Conservation (phyloP, 2,113 vertebrate genomes). For the Eptesicus fuscus region DNA sequence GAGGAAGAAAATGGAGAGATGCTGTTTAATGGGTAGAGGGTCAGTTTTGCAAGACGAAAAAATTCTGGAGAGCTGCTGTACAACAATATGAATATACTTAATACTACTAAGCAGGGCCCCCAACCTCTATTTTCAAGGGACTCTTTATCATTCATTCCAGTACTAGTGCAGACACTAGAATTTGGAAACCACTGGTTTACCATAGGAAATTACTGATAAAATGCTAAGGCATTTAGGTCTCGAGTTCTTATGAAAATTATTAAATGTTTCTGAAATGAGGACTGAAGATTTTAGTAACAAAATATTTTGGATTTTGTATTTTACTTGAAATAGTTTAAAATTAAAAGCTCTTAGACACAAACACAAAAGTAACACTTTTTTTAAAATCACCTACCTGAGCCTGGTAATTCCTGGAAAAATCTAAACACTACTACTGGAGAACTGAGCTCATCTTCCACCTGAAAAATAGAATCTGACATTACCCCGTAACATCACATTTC, state of each 20-base stretch:
- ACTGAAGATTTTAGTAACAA: background rate
- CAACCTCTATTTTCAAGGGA: background rate
- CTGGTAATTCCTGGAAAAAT: constrained; percentile 84
- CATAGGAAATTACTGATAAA: background rate
- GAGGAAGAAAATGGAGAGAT: no score
- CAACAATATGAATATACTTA: no score
- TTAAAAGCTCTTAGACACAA: background rate
- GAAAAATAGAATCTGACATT: constrained; percentile 49
- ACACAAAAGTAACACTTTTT: background rate
- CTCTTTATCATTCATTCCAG: background rate
- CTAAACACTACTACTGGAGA: constrained; percentile 96
- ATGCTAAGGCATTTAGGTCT: background rate
- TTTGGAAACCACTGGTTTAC: background rate
- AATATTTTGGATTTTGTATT: background rate
- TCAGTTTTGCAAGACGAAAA: no score
- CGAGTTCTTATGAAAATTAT: background rate
- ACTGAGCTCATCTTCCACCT: constrained; percentile 95
- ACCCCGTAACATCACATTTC: background rate
- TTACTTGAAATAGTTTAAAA: constrained; percentile 7
- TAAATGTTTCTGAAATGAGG: constrained; percentile 1
- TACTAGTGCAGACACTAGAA: background rate
- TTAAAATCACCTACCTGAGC: constrained; percentile 81
- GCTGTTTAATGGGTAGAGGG: no score
- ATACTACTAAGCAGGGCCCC: background rate
- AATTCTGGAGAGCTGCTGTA: no score